Evolutionary conservation across 1,140 invertebrate genomes (phyloP).

Genomic region (Drosophila dunni): DNA sequence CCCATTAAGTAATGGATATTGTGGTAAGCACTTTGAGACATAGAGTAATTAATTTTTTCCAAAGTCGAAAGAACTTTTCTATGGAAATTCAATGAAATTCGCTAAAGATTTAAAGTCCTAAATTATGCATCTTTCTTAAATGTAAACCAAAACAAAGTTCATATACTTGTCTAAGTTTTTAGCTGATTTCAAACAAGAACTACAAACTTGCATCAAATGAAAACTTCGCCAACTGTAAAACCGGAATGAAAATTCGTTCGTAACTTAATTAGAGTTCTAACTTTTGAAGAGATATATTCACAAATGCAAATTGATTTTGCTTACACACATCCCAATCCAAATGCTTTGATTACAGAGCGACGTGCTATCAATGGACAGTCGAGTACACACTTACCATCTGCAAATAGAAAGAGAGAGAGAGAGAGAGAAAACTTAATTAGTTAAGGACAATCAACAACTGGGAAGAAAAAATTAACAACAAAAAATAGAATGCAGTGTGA

Average conservation of each 20-base stretch:
- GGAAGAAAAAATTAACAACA: conserved; percentile 11
- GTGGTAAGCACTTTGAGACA: too few relatives aligned
- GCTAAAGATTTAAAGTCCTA: too few relatives aligned
- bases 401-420: conserved; percentile 62
- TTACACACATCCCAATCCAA: conserved; percentile 25
- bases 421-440: conserved; percentile 74
- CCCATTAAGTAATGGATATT: too few relatives aligned
- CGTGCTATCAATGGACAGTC: not conserved
- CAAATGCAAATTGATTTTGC: conserved; percentile 9
- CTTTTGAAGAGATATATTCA: not conserved
- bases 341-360: conserved; percentile 17
- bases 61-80: too few relatives aligned
- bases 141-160: too few relatives aligned
- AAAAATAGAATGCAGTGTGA: not conserved
- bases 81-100: too few relatives aligned
- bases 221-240: too few relatives aligned
- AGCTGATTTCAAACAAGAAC: too few relatives aligned
- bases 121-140: too few relatives aligned
- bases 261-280: conserved; percentile 3
- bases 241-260: not conserved
- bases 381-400: conserved; percentile 75
- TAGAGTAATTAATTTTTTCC: too few relatives aligned
- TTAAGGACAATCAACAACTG: conserved; percentile 65
- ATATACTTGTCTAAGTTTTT: too few relatives aligned
- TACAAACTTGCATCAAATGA: too few relatives aligned